Conservation (phyloP, 2,113 vertebrate species). For the Pangasianodon gigas region DNA sequence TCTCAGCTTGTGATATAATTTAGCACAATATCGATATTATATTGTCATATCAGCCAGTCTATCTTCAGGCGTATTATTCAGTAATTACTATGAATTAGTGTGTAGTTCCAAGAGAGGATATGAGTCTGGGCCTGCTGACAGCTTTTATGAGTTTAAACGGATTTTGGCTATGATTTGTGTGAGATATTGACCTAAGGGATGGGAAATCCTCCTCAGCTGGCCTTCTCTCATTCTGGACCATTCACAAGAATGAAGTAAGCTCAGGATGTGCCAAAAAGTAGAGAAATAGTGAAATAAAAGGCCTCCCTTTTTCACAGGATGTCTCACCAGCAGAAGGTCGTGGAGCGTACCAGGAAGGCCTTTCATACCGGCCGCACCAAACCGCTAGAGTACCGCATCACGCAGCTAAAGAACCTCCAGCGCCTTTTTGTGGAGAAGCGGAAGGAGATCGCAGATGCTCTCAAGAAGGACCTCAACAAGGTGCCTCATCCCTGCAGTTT, state of each 20-base stretch:
- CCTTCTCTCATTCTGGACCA: background rate
- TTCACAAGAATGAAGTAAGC: conserved; percentile 3
- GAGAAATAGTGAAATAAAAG: conserved; percentile 18
- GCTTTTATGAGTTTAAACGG: background rate
- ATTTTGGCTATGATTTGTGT: background rate
- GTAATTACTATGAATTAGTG: background rate
- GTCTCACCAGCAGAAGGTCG: conserved; percentile 70
- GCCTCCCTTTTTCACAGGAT: conserved; percentile 61
- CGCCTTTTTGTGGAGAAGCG: conserved; percentile 76
- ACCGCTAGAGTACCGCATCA: conserved; percentile 77
- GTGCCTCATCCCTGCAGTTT: conserved; percentile 60
- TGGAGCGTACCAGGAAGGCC: conserved; percentile 77
- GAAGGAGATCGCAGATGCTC: conserved; percentile 73
- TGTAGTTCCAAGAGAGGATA: background rate
- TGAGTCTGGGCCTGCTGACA: background rate
- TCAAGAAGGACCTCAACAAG: conserved; percentile 83
- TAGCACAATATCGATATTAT: background rate
- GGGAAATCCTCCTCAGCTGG: background rate
- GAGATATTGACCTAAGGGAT: background rate
- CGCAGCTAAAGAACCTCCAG: conserved; percentile 82
- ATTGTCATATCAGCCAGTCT: background rate
- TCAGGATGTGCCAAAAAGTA: conserved; percentile 20
- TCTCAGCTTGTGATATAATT: background rate
- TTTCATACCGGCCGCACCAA: conserved; percentile 78
- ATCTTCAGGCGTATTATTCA: background rate